A percentile compares a stretch with the other conserved stretches of the same genome.
phyloP scores from a whole-genome alignment of 2,797 vertebrate genomes.

The Vipera ursinii region DNA sequence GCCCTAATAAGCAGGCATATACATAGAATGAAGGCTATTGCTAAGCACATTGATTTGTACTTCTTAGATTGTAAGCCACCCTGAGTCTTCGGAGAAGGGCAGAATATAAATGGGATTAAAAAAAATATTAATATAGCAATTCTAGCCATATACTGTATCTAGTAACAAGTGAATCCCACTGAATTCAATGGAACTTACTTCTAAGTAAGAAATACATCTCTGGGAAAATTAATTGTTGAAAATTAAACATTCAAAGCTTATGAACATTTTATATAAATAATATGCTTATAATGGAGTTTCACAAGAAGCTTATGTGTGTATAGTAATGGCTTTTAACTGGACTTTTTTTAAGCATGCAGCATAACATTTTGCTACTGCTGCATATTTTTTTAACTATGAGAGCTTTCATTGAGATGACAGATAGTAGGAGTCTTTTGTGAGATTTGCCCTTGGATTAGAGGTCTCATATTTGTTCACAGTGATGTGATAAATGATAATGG shows the following conservation, averaged over 20 bases:
- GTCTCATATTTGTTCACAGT: constrained; percentile 54
- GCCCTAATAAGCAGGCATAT: too few species aligned
- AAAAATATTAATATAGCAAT: not conserved
- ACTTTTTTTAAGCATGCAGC: constrained; percentile 20
- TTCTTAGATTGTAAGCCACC: too few species aligned
- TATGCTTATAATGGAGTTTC: constrained; percentile 16
- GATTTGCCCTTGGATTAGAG: constrained; percentile 55
- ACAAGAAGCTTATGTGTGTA: not conserved
- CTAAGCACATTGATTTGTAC: too few species aligned
- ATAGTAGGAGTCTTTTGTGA: constrained; percentile 44
- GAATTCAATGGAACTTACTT: not conserved
- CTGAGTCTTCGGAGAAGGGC: too few species aligned
- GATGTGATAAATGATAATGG: constrained; percentile 57
- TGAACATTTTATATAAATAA: not conserved
- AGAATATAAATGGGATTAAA: too few species aligned
- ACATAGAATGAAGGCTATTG: too few species aligned
- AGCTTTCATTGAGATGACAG: constrained; percentile 41
- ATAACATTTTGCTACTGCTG: constrained; percentile 27
- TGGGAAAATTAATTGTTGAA: not conserved
- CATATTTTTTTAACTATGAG: constrained; percentile 44
- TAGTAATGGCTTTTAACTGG: constrained; percentile 23
- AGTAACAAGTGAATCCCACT: not conserved
- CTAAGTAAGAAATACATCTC: not conserved
- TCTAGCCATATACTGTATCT: not conserved
- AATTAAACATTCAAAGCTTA: not conserved